A percentile compares a stretch with the other conserved stretches of the same genome.
phyloP scores from a whole-genome alignment of 2,113 vertebrate species.

The Alethe diademata region DNA sequence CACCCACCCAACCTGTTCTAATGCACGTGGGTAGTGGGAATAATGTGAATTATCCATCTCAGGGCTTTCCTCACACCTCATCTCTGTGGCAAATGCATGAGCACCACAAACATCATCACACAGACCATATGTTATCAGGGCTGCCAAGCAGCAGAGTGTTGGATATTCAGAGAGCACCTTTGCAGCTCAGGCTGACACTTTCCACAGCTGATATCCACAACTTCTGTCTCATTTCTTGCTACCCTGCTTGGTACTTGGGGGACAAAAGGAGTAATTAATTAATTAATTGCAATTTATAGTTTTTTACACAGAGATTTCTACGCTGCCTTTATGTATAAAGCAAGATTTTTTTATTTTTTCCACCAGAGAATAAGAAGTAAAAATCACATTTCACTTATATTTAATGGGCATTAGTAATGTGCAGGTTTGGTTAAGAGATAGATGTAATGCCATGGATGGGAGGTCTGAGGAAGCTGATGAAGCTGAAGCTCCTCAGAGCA shows the following conservation, averaged over 20 bases:
- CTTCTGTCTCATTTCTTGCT: neutral
- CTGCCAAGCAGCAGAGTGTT: neutral
- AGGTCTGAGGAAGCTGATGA: neutral
- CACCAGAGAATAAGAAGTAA: neutral
- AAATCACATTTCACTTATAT: neutral
- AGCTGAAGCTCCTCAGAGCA: neutral
- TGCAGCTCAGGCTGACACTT: neutral
- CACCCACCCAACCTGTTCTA: neutral
- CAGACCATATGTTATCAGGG: neutral
- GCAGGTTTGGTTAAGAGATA: neutral
- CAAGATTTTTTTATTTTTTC: neutral
- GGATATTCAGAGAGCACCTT: neutral
- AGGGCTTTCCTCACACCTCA: neutral
- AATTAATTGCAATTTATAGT: neutral
- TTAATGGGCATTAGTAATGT: neutral
- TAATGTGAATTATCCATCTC: neutral
- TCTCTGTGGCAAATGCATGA: neutral
- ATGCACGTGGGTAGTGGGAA: neutral
- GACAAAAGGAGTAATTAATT: neutral
- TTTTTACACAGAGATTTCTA: neutral
- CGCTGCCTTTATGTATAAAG: neutral
- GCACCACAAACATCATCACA: neutral
- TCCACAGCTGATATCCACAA: neutral
- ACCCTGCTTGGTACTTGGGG: neutral
- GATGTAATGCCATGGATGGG: neutral